A percentile compares a stretch with the other conserved stretches of the same genome.
Conservation (phyloP, 1,140 invertebrate species). For the Bombus picipes region DNA sequence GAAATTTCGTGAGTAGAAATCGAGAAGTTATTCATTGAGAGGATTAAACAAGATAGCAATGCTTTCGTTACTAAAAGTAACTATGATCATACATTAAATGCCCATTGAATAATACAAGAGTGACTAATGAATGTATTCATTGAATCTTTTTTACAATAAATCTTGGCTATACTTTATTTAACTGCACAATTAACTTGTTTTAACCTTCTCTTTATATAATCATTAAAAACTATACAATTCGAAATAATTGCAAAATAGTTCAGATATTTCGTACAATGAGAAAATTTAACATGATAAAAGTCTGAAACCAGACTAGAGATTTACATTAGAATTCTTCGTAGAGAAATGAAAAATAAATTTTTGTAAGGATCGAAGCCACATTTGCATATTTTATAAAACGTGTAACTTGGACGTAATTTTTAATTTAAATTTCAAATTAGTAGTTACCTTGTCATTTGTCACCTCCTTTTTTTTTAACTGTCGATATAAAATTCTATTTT, state of each 20-base stretch:
- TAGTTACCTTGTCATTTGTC: neutral
- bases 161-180: neutral
- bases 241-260: neutral
- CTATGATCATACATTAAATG: neutral
- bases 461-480: too few relatives aligned
- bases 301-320: neutral
- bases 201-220: neutral
- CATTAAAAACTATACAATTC: neutral
- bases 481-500: too few relatives aligned
- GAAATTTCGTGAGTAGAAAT: neutral
- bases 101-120: neutral
- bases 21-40: neutral
- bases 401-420: neutral
- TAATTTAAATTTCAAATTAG: neutral
- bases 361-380: neutral
- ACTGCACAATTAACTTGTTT: neutral
- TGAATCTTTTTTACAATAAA: neutral
- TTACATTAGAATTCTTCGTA: neutral
- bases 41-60: neutral
- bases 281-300: too few relatives aligned
- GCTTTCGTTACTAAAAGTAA: neutral
- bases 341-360: too few relatives aligned
- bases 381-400: neutral
- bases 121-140: neutral
- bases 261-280: too few relatives aligned